Base-by-base conservation (phyloP, 2,888 invertebrate species). In the Anthophora plumipes region DNA sequence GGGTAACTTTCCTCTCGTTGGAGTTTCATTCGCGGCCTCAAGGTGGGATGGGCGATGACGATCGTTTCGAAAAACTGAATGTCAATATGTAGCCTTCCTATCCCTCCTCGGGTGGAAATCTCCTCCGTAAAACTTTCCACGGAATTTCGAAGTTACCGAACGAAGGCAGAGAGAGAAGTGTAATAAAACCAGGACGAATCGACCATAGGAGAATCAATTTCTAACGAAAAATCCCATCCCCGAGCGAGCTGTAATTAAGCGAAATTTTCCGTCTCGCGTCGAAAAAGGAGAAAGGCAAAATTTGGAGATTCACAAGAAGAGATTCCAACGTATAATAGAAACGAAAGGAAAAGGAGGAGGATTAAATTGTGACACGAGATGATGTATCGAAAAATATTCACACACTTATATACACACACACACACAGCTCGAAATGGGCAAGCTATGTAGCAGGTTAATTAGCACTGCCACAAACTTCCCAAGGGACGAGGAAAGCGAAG, bases 361-460 rank as follows among this genome's bases (percentile, higher is more conserved):
- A 31, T 1, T 31, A 31, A 31, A 68, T n/a, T n/a, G 73, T 70
- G 75, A 69, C 57, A 50, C 37, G 68, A 57, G 68, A 55, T 73
- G 66, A 72, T 66, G 55, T 48, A 52, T 76, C 60, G 87, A 84
- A 85, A n/a, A 85, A 86, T 85, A 85, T 85, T 84, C 81, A 79
- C 66, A 67, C 60, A 55, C 68, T n/a, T n/a, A n/a, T n/a, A n/a
- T n/a, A n/a, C n/a, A n/a, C n/a, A n/a, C n/a, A n/a, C n/a, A n/a
- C n/a, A n/a, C n/a, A n/a, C n/a, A n/a, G n/a, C n/a, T n/a, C 67
- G 80, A 87, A 87, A 86, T 86, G 88, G 88, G 77, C 73, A 70
- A 86, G 75, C 77, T 80, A 83, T 85, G 83, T 83, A 80, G 78
- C 55, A 77, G 80, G 85, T 83, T 86, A 86, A 86, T 86, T 86